A percentile compares a stretch with the other conserved stretches of the same genome.
These are phyloP conservation scores for Coregonus sp. DNA, from an alignment of 2,797 vertebrate genomes.

Conservation along the genomic window DNA sequence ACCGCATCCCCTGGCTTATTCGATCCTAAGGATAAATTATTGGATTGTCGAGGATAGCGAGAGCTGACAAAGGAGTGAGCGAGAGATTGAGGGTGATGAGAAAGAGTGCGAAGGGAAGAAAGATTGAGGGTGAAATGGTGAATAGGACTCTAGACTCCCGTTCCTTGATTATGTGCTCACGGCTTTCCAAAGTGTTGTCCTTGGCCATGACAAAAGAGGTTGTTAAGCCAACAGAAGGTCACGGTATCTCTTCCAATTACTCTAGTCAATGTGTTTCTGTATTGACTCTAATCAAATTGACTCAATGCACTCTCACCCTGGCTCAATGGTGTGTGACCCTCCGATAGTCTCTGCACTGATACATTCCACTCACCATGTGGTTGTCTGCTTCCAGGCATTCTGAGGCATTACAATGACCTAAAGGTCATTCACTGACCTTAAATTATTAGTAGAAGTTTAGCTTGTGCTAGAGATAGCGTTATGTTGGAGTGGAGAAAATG, in stretches of 20 bases:
- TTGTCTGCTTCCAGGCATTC: background rate
- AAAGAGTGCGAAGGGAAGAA: constrained; percentile 16
- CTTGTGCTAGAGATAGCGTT: background rate
- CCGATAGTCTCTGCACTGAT: background rate
- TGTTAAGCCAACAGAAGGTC: background rate
- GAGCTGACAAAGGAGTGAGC: constrained; percentile 54
- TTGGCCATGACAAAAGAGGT: constrained; percentile 23
- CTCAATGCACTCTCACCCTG: constrained; percentile 26
- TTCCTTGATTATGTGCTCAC: constrained; percentile 3
- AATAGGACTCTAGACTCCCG: constrained; percentile 2
- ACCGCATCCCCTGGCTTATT: constrained; percentile 68
- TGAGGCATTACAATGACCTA: background rate
- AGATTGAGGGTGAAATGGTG: constrained; percentile 5
- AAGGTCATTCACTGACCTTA: background rate
- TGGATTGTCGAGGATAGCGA: constrained; percentile 73
- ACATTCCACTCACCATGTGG: background rate
- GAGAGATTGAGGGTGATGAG: constrained; percentile 33
- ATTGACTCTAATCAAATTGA: constrained; percentile 33
- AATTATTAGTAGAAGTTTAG: background rate
- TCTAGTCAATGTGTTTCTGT: constrained; percentile 19
- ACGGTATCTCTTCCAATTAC: constrained; percentile 12
- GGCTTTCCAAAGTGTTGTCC: constrained; percentile 18
- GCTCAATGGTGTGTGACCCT: constrained; percentile 24
- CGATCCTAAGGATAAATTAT: constrained; percentile 74
- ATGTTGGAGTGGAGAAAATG: background rate